Conservation (phyloP, 2,113 vertebrate genomes). For the Phalacrocorax brasilianus region DNA sequence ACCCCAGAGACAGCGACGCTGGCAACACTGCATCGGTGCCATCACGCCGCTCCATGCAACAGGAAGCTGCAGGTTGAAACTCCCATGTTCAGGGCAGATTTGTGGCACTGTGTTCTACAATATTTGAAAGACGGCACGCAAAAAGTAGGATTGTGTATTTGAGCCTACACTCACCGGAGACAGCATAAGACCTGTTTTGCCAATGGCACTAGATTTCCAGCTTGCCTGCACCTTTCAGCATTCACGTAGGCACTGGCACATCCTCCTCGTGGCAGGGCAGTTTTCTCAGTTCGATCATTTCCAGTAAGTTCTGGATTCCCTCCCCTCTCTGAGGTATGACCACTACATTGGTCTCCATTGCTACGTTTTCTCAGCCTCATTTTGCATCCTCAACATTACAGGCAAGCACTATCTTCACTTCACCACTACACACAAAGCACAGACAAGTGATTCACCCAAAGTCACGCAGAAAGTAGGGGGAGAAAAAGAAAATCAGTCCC, state of each 20-base stretch:
- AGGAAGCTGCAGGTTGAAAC: background rate
- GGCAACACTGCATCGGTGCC: fast-evolving
- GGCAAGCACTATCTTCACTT: background rate
- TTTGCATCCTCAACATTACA: fast-evolving
- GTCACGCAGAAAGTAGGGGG: background rate
- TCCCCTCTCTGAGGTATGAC: background rate
- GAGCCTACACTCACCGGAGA: background rate
- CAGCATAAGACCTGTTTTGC: fast-evolving
- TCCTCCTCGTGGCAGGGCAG: background rate
- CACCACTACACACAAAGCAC: background rate
- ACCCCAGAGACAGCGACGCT: background rate
- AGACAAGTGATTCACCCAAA: background rate
- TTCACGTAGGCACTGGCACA: background rate
- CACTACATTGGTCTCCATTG: background rate
- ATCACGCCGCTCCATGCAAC: fast-evolving
- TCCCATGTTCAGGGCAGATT: background rate
- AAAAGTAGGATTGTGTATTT: background rate
- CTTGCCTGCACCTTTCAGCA: background rate
- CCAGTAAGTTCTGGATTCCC: background rate
- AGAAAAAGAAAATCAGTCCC: background rate
- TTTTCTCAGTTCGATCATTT: background rate
- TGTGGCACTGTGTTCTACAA: fast-evolving
- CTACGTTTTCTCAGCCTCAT: background rate
- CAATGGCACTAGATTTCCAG: background rate
- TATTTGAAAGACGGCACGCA: fast-evolving